Evolutionary conservation across 2,888 invertebrate genomes (phyloP).

Genomic region (Byasa hedistus): DNA sequence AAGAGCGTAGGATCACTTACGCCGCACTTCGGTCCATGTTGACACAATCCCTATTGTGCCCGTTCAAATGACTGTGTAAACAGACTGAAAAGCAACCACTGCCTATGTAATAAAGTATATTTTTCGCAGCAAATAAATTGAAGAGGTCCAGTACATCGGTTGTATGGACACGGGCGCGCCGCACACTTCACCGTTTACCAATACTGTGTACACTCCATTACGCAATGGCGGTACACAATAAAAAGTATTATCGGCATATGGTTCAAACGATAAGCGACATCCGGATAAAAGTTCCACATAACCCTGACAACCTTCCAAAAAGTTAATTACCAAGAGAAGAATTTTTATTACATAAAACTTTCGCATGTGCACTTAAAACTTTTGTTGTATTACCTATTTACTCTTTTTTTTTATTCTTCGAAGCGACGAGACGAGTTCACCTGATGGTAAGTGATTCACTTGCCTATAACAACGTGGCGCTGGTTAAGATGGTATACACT

Average conservation of each 20-base stretch:
- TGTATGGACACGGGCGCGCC: slow-evolving; percentile 50
- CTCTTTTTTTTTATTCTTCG: no score
- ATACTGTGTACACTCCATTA: slow-evolving; percentile 48
- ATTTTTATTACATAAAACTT: no score
- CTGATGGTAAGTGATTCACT: no score
- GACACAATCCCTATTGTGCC: slow-evolving; percentile 14
- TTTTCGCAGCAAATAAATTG: slow-evolving; percentile 3
- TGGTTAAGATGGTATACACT: no score
- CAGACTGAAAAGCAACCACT: neutral
- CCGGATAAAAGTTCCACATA: no score
- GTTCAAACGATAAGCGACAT: no score
- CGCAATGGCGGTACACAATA: slow-evolving; percentile 39
- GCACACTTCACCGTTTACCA: slow-evolving; percentile 56
- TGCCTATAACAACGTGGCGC: no score
- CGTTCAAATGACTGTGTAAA: neutral
- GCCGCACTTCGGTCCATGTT: slow-evolving; percentile 11
- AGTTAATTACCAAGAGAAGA: no score
- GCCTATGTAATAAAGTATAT: neutral
- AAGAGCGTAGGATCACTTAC: slow-evolving; percentile 20
- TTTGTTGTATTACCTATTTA: no score
- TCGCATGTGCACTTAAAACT: no score
- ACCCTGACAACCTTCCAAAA: no score
- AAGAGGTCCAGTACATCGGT: slow-evolving; percentile 38
- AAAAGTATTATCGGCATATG: slow-evolving; percentile 28
- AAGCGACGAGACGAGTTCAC: no score